phyloP scores from a whole-genome alignment of 2,797 vertebrate genomes.

The Lates japonicus region DNA sequence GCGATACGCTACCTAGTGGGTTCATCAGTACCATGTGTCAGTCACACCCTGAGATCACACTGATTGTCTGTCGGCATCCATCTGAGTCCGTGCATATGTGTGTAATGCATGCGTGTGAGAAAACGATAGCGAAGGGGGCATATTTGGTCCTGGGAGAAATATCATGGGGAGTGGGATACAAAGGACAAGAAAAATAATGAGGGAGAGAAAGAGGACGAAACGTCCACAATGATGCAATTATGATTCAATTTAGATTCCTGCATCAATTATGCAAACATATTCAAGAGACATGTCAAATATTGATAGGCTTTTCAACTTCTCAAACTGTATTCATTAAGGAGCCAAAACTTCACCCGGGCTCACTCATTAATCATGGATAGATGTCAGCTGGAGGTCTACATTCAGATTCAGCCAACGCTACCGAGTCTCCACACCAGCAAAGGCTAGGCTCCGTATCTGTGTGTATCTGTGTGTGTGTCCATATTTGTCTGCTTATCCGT shows the following conservation, averaged over 20 bases:
- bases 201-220: conserved; percentile 51
- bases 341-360: conserved; percentile 73
- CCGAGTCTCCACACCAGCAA: background rate
- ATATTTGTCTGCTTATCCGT: conserved; percentile 33
- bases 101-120: conserved; percentile 24
- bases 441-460: background rate
- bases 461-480: conserved; percentile 1
- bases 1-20: conserved; percentile 72
- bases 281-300: conserved; percentile 83
- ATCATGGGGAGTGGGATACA: conserved; percentile 54
- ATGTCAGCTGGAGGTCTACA: conserved; percentile 80
- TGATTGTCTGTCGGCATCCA: conserved; percentile 77
- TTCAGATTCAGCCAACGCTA: conserved; percentile 70
- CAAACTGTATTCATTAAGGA: conserved; percentile 78
- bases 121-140: conserved; percentile 26
- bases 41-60: conserved; percentile 75
- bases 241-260: conserved; percentile 81
- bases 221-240: conserved; percentile 80
- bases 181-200: conserved; percentile 70
- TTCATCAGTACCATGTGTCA: conserved; percentile 80
- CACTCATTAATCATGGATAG: conserved; percentile 83
- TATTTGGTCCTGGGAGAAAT: conserved; percentile 55
- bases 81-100: conserved; percentile 44
- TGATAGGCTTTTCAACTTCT: conserved; percentile 80
- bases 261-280: conserved; percentile 85